Evolutionary conservation across 2,797 vertebrate species (phyloP).

Genomic region (Tokudaia muenninki): DNA sequence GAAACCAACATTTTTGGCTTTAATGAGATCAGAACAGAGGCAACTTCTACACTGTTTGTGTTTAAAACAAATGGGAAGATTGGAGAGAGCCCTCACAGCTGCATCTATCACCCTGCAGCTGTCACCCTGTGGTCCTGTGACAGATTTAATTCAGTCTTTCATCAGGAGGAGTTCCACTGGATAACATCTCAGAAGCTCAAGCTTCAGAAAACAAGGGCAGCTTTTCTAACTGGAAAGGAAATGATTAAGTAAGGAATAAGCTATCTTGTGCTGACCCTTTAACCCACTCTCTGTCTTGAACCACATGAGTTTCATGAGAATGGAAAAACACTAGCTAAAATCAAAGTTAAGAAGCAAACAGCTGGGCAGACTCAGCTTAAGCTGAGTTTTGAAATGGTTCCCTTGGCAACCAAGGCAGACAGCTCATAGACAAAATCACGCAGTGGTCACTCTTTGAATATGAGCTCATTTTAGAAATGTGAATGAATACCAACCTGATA

Average conservation of each 20-base stretch:
- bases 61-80: constrained; percentile 72
- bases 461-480: constrained; percentile 40
- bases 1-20: constrained; percentile 49
- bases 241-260: constrained; percentile 66
- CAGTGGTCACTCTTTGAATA: constrained; percentile 39
- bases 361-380: constrained; percentile 74
- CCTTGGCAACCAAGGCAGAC: constrained; percentile 66
- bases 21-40: constrained; percentile 30
- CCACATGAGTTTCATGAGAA: constrained; percentile 61
- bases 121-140: background rate
- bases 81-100: constrained; percentile 46
- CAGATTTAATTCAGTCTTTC: constrained; percentile 71
- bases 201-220: constrained; percentile 48
- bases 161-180: constrained; percentile 58
- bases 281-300: constrained; percentile 63
- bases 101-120: constrained; percentile 45
- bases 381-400: constrained; percentile 72
- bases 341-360: constrained; percentile 69
- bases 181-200: constrained; percentile 28
- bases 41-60: constrained; percentile 67
- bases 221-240: constrained; percentile 72
- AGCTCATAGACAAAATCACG: constrained; percentile 55
- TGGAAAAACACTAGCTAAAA: constrained; percentile 74
- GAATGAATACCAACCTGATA: constrained; percentile 12
- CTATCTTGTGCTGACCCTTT: constrained; percentile 64